Evolutionary conservation across 1,140 invertebrate genomes (phyloP).

Genomic region (Cryptotermes secundus): DNA sequence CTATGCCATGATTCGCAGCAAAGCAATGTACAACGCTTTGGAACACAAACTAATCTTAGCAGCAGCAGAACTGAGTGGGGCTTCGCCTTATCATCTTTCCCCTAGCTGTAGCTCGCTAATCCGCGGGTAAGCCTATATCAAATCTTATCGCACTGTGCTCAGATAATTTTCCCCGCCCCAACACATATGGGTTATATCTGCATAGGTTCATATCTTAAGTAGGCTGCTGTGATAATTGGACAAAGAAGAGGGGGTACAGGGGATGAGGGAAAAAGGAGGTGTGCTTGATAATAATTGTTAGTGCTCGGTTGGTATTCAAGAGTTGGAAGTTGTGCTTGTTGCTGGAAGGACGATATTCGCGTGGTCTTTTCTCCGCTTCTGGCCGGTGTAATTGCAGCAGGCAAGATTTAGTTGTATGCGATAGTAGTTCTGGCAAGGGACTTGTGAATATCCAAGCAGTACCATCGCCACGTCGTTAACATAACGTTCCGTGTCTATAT

Average conservation of each 20-base stretch:
- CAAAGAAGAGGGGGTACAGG: neutral
- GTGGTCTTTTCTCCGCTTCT: neutral
- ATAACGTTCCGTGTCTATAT: neutral
- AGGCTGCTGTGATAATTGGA: neutral
- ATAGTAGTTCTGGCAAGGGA: neutral
- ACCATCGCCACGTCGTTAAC: no score
- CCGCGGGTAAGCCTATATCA: neutral
- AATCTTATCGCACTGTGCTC: neutral
- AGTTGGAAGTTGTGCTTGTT: neutral
- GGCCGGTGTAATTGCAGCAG: no score
- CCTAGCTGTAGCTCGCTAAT: neutral
- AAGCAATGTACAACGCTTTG: no score
- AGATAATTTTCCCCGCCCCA: neutral
- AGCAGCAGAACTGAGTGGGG: neutral
- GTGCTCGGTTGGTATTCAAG: neutral
- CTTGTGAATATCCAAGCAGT: neutral
- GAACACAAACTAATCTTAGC: neutral
- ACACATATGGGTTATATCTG: neutral
- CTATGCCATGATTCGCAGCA: no score
- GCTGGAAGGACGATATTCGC: neutral
- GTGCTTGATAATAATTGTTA: slow-evolving; percentile 11
- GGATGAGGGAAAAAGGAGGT: neutral
- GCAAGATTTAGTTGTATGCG: neutral
- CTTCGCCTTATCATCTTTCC: neutral
- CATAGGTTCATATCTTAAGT: neutral